These are phyloP conservation scores for Aporophyla nigra DNA, from an alignment of 2,888 invertebrate species.

Conservation along the genomic window DNA sequence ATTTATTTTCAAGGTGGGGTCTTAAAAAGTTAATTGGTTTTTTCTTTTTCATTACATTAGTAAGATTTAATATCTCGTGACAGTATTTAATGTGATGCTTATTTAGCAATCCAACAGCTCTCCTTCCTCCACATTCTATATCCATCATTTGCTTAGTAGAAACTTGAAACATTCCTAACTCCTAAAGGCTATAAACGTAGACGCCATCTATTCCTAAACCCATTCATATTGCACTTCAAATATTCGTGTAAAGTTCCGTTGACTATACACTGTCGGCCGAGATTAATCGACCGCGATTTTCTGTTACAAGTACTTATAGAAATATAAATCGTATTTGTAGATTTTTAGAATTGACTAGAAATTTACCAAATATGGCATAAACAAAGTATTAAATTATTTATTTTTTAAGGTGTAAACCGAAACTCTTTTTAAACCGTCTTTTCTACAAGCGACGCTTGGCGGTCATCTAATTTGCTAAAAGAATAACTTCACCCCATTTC, in stretches of 20 bases:
- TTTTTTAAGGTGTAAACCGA: not conserved
- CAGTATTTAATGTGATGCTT: not conserved
- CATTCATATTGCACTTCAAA: constrained; percentile 53
- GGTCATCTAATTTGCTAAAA: not conserved
- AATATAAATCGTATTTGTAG: not conserved
- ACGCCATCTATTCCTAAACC: constrained; percentile 34
- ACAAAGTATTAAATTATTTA: not conserved
- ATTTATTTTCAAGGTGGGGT: too few species aligned
- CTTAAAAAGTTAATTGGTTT: too few species aligned
- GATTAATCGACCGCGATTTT: constrained; percentile 30
- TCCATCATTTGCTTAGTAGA: not conserved
- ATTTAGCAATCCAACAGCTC: not conserved
- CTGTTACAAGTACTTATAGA: not conserved
- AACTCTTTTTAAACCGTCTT: too few species aligned
- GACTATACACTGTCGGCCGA: constrained; percentile 7
- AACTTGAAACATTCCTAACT: constrained; percentile 24
- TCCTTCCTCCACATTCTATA: not conserved
- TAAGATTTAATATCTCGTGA: too few species aligned
- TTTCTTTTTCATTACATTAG: too few species aligned
- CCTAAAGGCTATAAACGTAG: constrained; percentile 2
- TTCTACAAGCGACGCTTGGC: not conserved
- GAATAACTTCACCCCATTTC: too few species aligned
- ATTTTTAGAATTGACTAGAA: not conserved
- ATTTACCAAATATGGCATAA: not conserved
- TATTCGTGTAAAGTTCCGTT: constrained; percentile 31